phyloP scores from a whole-genome alignment of 35 echinoderm and acorn worm genomes.

The Apostichopus californicus region DNA sequence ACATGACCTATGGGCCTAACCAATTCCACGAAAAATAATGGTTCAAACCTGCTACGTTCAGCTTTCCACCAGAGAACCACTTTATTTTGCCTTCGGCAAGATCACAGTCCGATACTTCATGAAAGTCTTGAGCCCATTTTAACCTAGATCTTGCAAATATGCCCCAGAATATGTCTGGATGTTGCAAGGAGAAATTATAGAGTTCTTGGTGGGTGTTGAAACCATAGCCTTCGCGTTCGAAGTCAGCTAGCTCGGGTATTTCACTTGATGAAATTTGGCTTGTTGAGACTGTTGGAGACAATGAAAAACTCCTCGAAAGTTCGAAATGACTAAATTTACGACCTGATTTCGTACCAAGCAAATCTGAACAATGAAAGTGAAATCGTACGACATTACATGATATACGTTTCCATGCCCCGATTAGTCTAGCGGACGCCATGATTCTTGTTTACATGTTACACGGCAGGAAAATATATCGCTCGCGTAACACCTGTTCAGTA shows the following conservation, averaged over 20 bases:
- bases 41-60: conserved; percentile 77
- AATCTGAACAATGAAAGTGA: background rate
- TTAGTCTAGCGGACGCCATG: background rate
- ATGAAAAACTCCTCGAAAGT: background rate
- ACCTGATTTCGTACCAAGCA: background rate
- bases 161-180: conserved; percentile 84
- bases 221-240: conserved; percentile 58
- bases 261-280: conserved; percentile 76
- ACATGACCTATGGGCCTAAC: background rate
- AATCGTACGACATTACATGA: background rate
- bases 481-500: too few relatives aligned
- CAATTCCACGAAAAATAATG: background rate
- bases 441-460: background rate
- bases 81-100: conserved; percentile 69
- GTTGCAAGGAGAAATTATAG: conserved; percentile 67
- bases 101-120: conserved; percentile 76
- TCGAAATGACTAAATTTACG: background rate
- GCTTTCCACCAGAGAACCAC: conserved; percentile 86
- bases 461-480: too few relatives aligned
- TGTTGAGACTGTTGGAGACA: background rate
- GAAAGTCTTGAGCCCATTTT: conserved; percentile 79
- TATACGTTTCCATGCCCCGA: background rate
- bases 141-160: conserved; percentile 75
- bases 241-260: conserved; percentile 73
- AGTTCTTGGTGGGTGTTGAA: conserved; percentile 73